A percentile compares a stretch with the other conserved stretches of the same genome.
Evolutionary conservation across 2,888 invertebrate species (phyloP).

Genomic region (Stenurella melanura): DNA sequence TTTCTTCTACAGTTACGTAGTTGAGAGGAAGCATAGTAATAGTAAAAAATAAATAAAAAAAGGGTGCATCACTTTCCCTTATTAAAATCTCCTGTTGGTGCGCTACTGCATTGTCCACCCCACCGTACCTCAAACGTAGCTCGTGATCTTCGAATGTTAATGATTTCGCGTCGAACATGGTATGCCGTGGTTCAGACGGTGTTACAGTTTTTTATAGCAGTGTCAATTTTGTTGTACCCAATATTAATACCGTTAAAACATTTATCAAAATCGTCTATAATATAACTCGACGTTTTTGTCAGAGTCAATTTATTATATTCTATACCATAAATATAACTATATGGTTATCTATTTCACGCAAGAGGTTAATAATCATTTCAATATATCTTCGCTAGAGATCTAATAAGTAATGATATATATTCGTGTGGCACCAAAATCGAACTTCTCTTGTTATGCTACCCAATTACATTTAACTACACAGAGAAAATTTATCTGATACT

Average conservation of each 20-base stretch:
- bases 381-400: constrained; percentile 13
- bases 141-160: constrained; percentile 51
- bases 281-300: constrained; percentile 41
- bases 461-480: not conserved
- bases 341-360: not conserved
- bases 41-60: no score
- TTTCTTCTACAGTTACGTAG: no score
- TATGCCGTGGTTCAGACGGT: constrained; percentile 45
- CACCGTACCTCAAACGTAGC: not conserved
- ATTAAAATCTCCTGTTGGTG: no score
- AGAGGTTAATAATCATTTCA: constrained; percentile 15
- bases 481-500: no score
- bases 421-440: constrained; percentile 3
- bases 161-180: constrained; percentile 42
- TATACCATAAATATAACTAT: not conserved
- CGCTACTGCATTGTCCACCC: constrained; percentile 23
- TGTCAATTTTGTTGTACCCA: constrained; percentile 42
- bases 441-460: not conserved
- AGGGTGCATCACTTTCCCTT: no score
- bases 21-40: no score
- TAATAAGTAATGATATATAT: constrained; percentile 21
- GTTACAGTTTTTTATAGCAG: constrained; percentile 47
- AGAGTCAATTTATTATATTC: constrained; percentile 44
- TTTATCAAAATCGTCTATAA: constrained; percentile 46
- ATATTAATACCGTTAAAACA: constrained; percentile 41